phyloP scores from a whole-genome alignment of 2,888 invertebrate species.

The Venusia cambrica region DNA sequence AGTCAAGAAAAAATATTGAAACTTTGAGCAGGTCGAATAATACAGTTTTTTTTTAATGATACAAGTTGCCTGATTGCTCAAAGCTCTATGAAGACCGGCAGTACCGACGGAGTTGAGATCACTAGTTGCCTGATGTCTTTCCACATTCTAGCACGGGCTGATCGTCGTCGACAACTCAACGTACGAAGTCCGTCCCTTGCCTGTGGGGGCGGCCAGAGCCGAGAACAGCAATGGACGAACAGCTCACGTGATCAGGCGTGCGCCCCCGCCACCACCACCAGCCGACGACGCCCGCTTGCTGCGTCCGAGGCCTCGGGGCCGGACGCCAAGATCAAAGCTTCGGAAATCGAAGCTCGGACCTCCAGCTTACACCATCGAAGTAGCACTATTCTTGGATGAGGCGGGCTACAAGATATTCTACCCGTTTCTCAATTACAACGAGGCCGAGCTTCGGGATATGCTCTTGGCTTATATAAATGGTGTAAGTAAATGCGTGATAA shows the following conservation, averaged over 20 bases:
- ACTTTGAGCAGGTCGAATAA: too few species aligned
- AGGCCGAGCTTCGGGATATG: constrained; percentile 85
- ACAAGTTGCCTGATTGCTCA: too few species aligned
- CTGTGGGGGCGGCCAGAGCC: constrained; percentile 56
- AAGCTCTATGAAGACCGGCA: too few species aligned
- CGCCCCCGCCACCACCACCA: constrained; percentile 64
- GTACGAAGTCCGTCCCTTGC: constrained; percentile 85
- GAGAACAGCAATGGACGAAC: constrained; percentile 55
- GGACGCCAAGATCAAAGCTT: constrained; percentile 47
- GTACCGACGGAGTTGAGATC: constrained; percentile 10
- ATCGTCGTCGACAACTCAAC: constrained; percentile 85
- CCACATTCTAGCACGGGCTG: constrained; percentile 81
- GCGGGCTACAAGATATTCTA: constrained; percentile 86
- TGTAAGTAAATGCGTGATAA: too few species aligned
- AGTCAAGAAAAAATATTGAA: too few species aligned
- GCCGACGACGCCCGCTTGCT: constrained; percentile 66
- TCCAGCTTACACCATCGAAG: constrained; percentile 82
- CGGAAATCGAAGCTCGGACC: constrained; percentile 45
- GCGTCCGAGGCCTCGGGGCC: constrained; percentile 49
- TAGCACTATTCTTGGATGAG: constrained; percentile 88
- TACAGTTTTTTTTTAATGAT: too few species aligned
- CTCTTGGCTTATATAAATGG: constrained; percentile 89
- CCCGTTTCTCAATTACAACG: constrained; percentile 84
- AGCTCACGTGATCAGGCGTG: constrained; percentile 82
- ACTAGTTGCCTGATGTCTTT: constrained; percentile 21